These are phyloP conservation scores for Drosophila lutescens DNA, from an alignment of 2,888 invertebrate genomes.

Conservation along the genomic window DNA sequence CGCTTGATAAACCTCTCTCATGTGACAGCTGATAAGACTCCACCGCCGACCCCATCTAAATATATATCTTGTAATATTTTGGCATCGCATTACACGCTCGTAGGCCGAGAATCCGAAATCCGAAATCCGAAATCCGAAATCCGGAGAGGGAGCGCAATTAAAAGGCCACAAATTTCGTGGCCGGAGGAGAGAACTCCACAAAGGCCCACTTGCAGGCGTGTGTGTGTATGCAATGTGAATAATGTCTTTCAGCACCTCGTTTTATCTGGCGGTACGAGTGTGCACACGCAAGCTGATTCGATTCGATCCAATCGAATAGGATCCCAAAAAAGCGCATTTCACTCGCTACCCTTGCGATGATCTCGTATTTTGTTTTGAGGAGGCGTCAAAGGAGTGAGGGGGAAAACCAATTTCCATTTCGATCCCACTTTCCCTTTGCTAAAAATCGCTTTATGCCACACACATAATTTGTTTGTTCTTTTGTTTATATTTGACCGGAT, in stretches of 20 bases:
- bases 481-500: slow-evolving; percentile 40
- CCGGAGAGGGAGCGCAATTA: slow-evolving; percentile 22
- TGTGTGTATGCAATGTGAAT: slow-evolving; percentile 72
- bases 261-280: slow-evolving; percentile 37
- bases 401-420: slow-evolving; percentile 51
- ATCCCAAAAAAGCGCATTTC: slow-evolving; percentile 65
- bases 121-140: neutral
- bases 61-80: slow-evolving; percentile 56
- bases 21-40: slow-evolving; percentile 50
- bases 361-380: neutral
- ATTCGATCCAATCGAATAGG: slow-evolving; percentile 35
- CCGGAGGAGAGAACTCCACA: slow-evolving; percentile 27
- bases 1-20: slow-evolving; percentile 43
- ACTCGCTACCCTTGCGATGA: slow-evolving; percentile 47
- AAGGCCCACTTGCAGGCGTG: slow-evolving; percentile 30
- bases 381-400: slow-evolving; percentile 6
- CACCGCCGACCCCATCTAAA: slow-evolving; percentile 12
- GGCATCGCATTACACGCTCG: slow-evolving; percentile 71
- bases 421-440: slow-evolving; percentile 31
- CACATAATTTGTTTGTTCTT: slow-evolving; percentile 31
- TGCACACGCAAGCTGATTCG: slow-evolving; percentile 35
- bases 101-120: neutral
- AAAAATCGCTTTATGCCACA: slow-evolving; percentile 6
- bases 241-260: slow-evolving; percentile 76
- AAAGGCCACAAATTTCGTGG: slow-evolving; percentile 42